phyloP scores from a whole-genome alignment of 1,140 invertebrate species.

The Solenopsis fugax region DNA sequence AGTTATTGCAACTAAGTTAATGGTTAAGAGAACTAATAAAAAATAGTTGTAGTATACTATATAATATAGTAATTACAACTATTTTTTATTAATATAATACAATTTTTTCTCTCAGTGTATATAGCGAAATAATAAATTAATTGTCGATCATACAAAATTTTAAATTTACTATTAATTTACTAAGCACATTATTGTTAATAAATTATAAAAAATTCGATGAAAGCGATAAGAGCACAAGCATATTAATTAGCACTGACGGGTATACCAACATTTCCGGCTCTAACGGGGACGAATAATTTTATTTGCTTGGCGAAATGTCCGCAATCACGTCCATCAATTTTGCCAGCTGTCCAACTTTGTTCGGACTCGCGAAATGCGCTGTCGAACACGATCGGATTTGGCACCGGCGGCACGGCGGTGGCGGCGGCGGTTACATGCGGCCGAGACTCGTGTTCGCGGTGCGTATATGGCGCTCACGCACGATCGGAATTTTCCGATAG shows the following conservation, averaged over 20 bases:
- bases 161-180: not conserved
- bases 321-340: conserved; percentile 29
- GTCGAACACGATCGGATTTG: conserved; percentile 46
- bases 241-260: not conserved
- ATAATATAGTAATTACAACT: too few species aligned
- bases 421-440: not conserved
- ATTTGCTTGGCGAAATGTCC: conserved; percentile 5
- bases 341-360: conserved; percentile 41
- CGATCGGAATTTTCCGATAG: conserved; percentile 84
- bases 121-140: not conserved
- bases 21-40: too few species aligned
- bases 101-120: too few species aligned
- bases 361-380: conserved; percentile 72
- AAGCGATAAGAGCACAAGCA: not conserved
- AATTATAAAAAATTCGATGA: not conserved
- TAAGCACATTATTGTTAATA: not conserved
- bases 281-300: conserved; percentile 10
- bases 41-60: too few species aligned
- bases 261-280: not conserved
- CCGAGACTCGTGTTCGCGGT: conserved; percentile 37
- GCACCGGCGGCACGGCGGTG: not conserved
- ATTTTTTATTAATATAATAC: too few species aligned
- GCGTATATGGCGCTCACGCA: conserved; percentile 80
- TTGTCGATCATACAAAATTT: not conserved
- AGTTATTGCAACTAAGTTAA: too few species aligned